Evolutionary conservation across 1,140 invertebrate species (phyloP).

Genomic region (Drosophila dunni): DNA sequence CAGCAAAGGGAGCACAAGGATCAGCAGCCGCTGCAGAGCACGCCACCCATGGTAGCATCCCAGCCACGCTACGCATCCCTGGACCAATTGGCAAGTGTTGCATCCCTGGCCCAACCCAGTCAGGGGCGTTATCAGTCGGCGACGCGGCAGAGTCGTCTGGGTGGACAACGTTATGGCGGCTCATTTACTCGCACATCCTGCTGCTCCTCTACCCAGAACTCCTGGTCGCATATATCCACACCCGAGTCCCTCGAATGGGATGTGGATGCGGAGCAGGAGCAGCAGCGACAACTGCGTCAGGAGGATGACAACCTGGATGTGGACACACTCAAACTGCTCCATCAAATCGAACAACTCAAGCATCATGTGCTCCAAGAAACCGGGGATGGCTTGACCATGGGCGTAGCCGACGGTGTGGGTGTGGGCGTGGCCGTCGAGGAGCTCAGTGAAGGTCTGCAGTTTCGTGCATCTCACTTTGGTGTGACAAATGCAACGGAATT

Average conservation of each 20-base stretch:
- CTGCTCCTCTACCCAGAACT: slow-evolving; percentile 74
- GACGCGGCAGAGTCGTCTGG: slow-evolving; percentile 39
- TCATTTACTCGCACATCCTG: slow-evolving; percentile 74
- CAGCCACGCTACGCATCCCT: slow-evolving; percentile 53
- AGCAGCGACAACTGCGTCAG: slow-evolving; percentile 61
- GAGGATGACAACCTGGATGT: slow-evolving; percentile 81
- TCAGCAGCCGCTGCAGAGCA: slow-evolving; percentile 25
- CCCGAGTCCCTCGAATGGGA: slow-evolving; percentile 83
- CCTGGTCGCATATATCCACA: slow-evolving; percentile 83
- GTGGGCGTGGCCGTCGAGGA: slow-evolving; percentile 51
- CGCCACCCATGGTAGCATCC: slow-evolving; percentile 19
- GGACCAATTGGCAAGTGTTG: slow-evolving; percentile 56
- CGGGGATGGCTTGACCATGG: slow-evolving; percentile 66
- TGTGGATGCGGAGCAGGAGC: slow-evolving; percentile 76
- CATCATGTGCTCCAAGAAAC: slow-evolving; percentile 80
- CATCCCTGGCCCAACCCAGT: slow-evolving; percentile 34
- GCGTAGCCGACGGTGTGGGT: slow-evolving; percentile 6
- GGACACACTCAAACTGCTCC: slow-evolving; percentile 74
- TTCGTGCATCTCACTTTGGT: slow-evolving; percentile 58
- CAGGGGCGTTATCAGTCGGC: slow-evolving; percentile 48
- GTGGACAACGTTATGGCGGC: slow-evolving; percentile 51
- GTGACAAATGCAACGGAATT: slow-evolving; percentile 38
- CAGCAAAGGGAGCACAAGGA: slow-evolving; percentile 36
- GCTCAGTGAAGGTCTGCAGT: slow-evolving; percentile 52
- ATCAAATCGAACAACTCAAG: slow-evolving; percentile 82